These are phyloP conservation scores for Spea bombifrons DNA, from an alignment of 2,113 vertebrate species.

Conservation along the genomic window DNA sequence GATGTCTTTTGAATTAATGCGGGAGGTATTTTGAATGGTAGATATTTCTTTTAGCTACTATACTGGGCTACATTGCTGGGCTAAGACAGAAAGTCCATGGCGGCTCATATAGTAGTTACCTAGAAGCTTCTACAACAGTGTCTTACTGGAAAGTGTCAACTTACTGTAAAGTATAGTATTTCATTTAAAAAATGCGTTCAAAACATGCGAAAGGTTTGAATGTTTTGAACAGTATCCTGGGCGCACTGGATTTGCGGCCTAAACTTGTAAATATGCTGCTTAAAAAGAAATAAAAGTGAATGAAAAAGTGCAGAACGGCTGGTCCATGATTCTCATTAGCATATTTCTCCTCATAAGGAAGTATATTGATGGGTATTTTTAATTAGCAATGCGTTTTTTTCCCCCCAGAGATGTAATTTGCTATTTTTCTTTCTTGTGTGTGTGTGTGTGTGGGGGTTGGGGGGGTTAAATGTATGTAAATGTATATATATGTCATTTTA, in stretches of 20 bases:
- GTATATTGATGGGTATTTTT: conserved; percentile 59
- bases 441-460: conserved; percentile 49
- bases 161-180: conserved; percentile 5
- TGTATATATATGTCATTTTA: conserved; percentile 67
- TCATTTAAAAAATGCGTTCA: conserved; percentile 7
- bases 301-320: conserved; percentile 58
- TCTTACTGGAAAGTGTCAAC: neutral
- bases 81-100: no score
- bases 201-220: conserved; percentile 60
- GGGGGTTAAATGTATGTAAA: conserved; percentile 55
- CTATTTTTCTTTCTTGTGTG: conserved; percentile 28
- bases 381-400: neutral
- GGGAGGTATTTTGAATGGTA: no score
- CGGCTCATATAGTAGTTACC: neutral
- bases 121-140: neutral
- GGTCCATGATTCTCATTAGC: conserved; percentile 65
- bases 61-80: no score
- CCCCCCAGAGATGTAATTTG: conserved; percentile 56
- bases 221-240: conserved; percentile 64
- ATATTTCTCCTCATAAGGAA: conserved; percentile 63
- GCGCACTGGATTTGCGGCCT: conserved; percentile 69
- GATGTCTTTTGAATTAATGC: no score
- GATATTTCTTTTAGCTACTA: no score
- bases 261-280: conserved; percentile 67
- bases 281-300: conserved; percentile 58